Evolutionary conservation across 2,113 vertebrate species (phyloP).

Genomic region (Paradisaea rubra): DNA sequence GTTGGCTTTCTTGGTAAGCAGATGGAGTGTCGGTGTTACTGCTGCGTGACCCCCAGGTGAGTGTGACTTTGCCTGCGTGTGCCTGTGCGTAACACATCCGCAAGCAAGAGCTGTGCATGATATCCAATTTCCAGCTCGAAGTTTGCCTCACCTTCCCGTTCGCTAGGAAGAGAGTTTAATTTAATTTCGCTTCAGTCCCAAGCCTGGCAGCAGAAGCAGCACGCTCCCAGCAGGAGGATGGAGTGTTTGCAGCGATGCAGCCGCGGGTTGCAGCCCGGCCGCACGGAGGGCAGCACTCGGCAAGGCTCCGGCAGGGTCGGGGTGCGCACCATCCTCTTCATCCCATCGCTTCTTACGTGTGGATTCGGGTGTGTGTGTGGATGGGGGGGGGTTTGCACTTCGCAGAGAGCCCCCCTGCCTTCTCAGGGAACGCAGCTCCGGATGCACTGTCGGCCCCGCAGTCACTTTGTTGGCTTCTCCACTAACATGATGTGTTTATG

Average conservation of each 20-base stretch:
- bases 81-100: not conserved
- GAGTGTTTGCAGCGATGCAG: not conserved
- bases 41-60: slow-evolving; percentile 35
- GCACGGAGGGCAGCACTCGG: not conserved
- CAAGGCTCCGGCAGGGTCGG: not conserved
- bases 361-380: fast-evolving
- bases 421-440: not conserved
- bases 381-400: fast-evolving
- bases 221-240: not conserved
- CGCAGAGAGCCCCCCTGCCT: fast-evolving
- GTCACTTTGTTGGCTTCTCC: not conserved
- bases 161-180: not conserved
- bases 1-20: slow-evolving; percentile 35
- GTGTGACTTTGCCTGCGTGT: not conserved
- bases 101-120: not conserved
- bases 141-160: not conserved
- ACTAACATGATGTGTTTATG: not conserved
- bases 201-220: not conserved
- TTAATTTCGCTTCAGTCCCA: not conserved
- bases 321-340: not conserved
- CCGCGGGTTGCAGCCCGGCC: not conserved
- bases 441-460: not conserved
- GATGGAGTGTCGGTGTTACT: not conserved
- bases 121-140: not conserved
- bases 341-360: fast-evolving